phyloP scores from a whole-genome alignment of 2,113 vertebrate species.

The Paedocypris sp. region DNA sequence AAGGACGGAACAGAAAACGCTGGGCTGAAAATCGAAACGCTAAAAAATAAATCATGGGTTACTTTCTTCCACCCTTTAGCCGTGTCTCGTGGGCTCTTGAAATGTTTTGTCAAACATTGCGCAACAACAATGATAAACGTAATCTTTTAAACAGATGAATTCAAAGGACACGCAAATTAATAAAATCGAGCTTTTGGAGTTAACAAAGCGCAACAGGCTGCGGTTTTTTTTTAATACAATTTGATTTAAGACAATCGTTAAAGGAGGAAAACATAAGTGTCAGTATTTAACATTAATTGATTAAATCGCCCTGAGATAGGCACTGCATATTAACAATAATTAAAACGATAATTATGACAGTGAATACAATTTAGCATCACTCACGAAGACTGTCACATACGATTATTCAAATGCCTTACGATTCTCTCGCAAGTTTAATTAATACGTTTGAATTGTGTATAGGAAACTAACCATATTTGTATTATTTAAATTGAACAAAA shows the following conservation, averaged over 20 bases:
- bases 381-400: no score
- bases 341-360: no score
- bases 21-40: constrained; percentile 83
- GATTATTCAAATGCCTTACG: no score
- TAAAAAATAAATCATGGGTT: constrained; percentile 85
- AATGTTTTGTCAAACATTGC: constrained; percentile 30
- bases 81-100: constrained; percentile 62
- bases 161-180: background rate
- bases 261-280: background rate
- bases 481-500: no score
- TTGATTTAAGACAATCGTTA: background rate
- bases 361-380: no score
- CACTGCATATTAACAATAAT: no score
- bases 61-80: constrained; percentile 59
- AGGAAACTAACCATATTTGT: constrained; percentile 12
- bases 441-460: no score
- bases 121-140: constrained; percentile 51
- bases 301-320: no score
- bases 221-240: background rate
- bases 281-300: no score
- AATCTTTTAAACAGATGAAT: constrained; percentile 17
- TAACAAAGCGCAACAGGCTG: background rate
- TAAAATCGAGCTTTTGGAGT: background rate
- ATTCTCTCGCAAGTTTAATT: no score
- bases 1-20: constrained; percentile 74